These are phyloP conservation scores for Hexactinellida sp. DNA, from an alignment of 37 sponge, comb jelly and placozoan genomes.

Conservation along the genomic window DNA sequence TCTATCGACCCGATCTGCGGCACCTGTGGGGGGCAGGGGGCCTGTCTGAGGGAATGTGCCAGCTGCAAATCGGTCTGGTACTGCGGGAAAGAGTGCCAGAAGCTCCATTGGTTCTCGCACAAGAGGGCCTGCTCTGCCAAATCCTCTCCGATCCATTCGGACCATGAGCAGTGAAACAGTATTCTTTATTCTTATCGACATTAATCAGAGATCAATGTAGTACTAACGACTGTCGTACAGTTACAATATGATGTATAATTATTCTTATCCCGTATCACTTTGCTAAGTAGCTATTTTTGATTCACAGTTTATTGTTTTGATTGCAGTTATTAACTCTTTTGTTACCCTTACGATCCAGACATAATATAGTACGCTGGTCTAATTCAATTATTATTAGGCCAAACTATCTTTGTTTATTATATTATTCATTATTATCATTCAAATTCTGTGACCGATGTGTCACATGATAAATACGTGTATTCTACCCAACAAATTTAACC, in stretches of 20 bases:
- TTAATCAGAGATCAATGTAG: no score
- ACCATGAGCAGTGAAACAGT: neutral
- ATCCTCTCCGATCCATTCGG: neutral
- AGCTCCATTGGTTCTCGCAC: constrained; percentile 37
- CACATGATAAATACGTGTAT: no score
- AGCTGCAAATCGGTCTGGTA: constrained; percentile 24
- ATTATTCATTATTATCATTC: neutral
- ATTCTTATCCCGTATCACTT: no score
- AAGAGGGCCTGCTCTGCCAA: neutral
- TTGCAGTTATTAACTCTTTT: neutral
- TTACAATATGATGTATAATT: neutral
- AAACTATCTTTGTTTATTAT: neutral
- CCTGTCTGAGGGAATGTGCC: neutral
- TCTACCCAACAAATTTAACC: no score
- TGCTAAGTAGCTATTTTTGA: neutral
- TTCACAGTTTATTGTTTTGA: neutral
- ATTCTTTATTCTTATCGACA: no score
- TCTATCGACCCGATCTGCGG: neutral
- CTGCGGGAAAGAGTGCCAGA: constrained; percentile 51
- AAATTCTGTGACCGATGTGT: no score
- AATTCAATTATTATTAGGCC: no score
- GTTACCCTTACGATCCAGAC: neutral
- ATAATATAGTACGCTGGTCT: neutral
- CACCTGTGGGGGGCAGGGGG: neutral
- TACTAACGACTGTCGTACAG: neutral